phyloP scores from a whole-genome alignment of 2,888 invertebrate species.

The Smittia sp. region DNA sequence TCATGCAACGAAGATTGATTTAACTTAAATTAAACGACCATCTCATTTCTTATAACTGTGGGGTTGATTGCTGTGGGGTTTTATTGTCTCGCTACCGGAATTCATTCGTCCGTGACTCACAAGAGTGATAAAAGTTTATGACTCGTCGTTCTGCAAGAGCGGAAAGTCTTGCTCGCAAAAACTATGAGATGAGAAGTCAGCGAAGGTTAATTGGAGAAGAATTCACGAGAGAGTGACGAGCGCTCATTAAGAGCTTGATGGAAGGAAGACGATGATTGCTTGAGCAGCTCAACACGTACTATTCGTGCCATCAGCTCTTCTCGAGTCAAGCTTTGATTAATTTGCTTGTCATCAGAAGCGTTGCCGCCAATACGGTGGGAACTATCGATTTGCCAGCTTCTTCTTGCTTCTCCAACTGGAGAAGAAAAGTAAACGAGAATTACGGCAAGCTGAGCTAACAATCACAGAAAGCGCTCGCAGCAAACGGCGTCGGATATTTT shows the following conservation, averaged over 20 bases:
- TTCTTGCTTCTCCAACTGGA: background rate
- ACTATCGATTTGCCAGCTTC: background rate
- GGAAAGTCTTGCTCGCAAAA: background rate
- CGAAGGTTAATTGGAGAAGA: constrained; percentile 32
- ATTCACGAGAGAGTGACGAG: constrained; percentile 13
- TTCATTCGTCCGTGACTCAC: background rate
- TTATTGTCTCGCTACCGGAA: background rate
- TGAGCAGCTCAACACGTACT: no score
- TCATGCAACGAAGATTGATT: background rate
- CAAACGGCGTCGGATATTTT: background rate
- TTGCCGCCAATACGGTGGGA: constrained; percentile 8
- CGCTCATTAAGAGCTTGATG: background rate
- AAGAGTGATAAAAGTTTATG: background rate
- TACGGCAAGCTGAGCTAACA: background rate
- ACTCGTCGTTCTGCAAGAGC: background rate
- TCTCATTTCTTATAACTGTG: constrained; percentile 3
- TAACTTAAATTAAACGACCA: background rate
- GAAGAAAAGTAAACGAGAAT: background rate
- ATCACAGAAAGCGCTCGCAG: background rate
- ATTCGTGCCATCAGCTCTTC: background rate
- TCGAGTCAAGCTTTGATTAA: background rate
- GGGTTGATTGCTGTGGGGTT: background rate
- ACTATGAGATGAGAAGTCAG: constrained; percentile 10
- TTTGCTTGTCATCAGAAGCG: background rate
- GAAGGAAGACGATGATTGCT: no score